Base-by-base conservation (phyloP, 2,113 vertebrate genomes). In the Macaca nemestrina region DNA sequence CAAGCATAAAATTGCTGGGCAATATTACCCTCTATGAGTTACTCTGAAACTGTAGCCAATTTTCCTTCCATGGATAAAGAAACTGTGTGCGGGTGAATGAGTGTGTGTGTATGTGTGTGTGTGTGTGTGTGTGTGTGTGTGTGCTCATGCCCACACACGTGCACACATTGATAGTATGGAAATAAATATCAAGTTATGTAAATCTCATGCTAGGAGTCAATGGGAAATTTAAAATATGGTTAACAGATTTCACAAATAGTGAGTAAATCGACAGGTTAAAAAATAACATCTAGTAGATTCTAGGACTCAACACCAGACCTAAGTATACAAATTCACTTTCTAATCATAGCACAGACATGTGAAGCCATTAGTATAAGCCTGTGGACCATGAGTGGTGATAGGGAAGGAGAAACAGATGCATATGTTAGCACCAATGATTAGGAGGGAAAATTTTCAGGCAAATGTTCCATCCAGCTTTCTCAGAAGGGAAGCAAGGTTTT, bases 401-500 rank as follows among this genome's bases (percentile, higher is more conserved):
- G 35, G 38, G 67, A 45, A 70, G 48, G 88, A 92, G 57, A 88
- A 93, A 67, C 32, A 97, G 93, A 92, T 72, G 76, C 18, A 1
- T 38, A 52, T 45, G 55, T 88, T 94, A 86, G 84, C 22, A 45
- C 7, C 16, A 20, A 57, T 78, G 68, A 95, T 89, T 83, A 96
- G 17, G n/a, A 64, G 72, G 87, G 79, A 86, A 45, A 82, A 48
- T 38, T 59, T 87, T 92, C 50, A 90, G 80, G 57, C 76, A 92
- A 94, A 92, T 18, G 22, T 76, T 80, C 76, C 75, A 70, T 40
- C 55, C 9, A 83, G 93, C 45, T 80, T 64, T 94, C 52, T 92
- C 55, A 80, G 48, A 92, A 96, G 57, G 55, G 83, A 96, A 97
- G 90, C 35, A 88, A 95, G 90, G 73, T 59, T 86, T 79, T 96